Conservation (phyloP, 2,888 invertebrate genomes). For the Diplolepis rosae region DNA sequence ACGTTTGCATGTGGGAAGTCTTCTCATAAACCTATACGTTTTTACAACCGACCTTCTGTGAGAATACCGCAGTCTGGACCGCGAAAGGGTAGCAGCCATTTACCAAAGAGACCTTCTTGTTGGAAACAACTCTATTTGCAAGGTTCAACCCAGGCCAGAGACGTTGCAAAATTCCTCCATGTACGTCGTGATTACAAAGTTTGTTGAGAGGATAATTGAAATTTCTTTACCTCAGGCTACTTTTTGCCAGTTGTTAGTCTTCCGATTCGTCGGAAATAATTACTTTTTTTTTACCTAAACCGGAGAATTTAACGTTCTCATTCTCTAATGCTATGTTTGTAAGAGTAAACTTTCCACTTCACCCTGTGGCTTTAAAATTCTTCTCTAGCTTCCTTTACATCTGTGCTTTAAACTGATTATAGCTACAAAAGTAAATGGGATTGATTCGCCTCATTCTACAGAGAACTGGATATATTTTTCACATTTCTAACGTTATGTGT, state of each 20-base stretch:
- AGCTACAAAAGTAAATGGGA: no score
- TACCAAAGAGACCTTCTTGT: constrained; percentile 13
- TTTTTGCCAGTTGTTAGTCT: background rate
- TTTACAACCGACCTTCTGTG: constrained; percentile 31
- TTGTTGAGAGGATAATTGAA: constrained; percentile 10
- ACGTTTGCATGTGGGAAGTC: constrained; percentile 10
- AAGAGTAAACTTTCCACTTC: background rate
- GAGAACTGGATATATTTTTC: no score
- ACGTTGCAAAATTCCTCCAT: constrained; percentile 6
- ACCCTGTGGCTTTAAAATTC: no score
- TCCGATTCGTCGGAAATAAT: background rate
- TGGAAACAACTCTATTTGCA: constrained; percentile 18
- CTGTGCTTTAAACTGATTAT: no score
- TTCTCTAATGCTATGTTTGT: no score
- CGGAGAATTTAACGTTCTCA: background rate
- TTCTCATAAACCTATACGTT: constrained; percentile 30
- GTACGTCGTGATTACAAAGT: background rate
- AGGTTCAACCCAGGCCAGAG: constrained; percentile 5
- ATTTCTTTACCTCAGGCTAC: constrained; percentile 8
- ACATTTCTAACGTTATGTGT: no score
- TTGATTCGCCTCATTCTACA: no score
- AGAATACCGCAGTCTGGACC: constrained; percentile 33
- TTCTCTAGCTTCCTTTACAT: no score
- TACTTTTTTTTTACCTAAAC: background rate
- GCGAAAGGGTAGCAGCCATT: constrained; percentile 10